These are phyloP conservation scores for Zaprionus ornatus DNA, from an alignment of 1,140 invertebrate species.

Conservation along the genomic window DNA sequence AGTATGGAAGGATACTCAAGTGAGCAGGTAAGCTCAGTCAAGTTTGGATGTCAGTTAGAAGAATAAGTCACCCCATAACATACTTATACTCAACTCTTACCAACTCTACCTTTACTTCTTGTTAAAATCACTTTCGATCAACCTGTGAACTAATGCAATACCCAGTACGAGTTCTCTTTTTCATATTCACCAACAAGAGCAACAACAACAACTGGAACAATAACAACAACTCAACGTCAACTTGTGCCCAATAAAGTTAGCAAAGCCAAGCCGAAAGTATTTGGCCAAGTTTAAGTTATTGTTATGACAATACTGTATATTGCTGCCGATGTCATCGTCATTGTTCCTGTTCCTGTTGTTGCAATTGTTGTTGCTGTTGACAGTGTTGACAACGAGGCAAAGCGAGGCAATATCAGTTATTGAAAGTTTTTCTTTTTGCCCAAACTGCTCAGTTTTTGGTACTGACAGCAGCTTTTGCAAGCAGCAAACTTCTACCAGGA, in stretches of 20 bases:
- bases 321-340: neutral
- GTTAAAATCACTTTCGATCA: no score
- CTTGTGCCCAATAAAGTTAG: constrained; percentile 50
- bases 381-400: constrained; percentile 36
- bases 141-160: neutral
- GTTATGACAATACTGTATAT: constrained; percentile 55
- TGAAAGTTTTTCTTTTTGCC: constrained; percentile 43
- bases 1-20: no score
- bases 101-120: no score
- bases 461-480: constrained; percentile 34
- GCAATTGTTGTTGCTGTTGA: constrained; percentile 10
- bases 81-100: no score
- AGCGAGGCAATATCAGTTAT: constrained; percentile 64
- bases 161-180: neutral
- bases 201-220: neutral
- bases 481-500: constrained; percentile 12
- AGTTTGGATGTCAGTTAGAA: no score
- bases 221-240: constrained; percentile 17
- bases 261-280: constrained; percentile 47
- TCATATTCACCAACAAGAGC: neutral
- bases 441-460: constrained; percentile 41
- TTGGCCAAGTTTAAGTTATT: constrained; percentile 63
- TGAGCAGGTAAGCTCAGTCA: no score
- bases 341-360: neutral
- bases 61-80: no score